Percentiles rank a stretch among this genome's conserved stretches.
Evolutionary conservation across 2,888 invertebrate species (phyloP).

Genomic region (Cylloceria caligata): DNA sequence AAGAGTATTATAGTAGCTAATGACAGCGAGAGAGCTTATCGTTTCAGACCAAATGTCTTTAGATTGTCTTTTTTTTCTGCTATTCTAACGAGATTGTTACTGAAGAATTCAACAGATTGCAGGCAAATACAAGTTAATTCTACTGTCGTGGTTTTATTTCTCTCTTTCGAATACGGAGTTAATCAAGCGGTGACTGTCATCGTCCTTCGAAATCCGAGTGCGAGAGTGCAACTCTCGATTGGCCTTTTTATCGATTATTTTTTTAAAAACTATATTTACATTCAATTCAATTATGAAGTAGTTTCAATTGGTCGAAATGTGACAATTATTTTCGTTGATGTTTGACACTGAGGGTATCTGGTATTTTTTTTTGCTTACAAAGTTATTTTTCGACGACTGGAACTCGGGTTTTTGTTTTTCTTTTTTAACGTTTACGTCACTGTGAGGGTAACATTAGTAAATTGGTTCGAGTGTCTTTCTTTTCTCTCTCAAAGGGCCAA

Average conservation of each 20-base stretch:
- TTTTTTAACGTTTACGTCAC: slow-evolving; percentile 3
- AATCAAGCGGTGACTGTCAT: slow-evolving; percentile 74
- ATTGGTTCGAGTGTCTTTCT: slow-evolving; percentile 3
- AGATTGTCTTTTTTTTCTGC: slow-evolving; percentile 67
- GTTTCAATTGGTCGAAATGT: slow-evolving; percentile 30
- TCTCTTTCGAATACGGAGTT: slow-evolving; percentile 72
- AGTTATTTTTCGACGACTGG: slow-evolving; percentile 34
- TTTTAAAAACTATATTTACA: not conserved
- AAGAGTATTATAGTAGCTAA: slow-evolving; percentile 37
- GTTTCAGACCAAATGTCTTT: slow-evolving; percentile 80
- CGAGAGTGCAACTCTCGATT: slow-evolving; percentile 32
- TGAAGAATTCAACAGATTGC: slow-evolving; percentile 83
- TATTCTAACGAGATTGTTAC: slow-evolving; percentile 80
- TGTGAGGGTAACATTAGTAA: slow-evolving; percentile 12
- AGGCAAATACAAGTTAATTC: slow-evolving; percentile 84
- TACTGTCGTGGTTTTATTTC: slow-evolving; percentile 70
- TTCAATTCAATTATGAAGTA: slow-evolving; percentile 8
- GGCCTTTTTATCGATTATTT: slow-evolving; percentile 33
- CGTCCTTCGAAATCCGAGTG: slow-evolving; percentile 72
- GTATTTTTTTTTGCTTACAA: slow-evolving; percentile 17
- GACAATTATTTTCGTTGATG: not conserved
- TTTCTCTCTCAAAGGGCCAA: slow-evolving; percentile 34
- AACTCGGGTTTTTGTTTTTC: slow-evolving; percentile 14
- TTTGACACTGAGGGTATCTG: slow-evolving; percentile 10
- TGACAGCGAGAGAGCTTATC: slow-evolving; percentile 58